These are phyloP conservation scores for Phymorhynchus buccinoides DNA, from an alignment of 1,140 invertebrate genomes.

Conservation along the genomic window DNA sequence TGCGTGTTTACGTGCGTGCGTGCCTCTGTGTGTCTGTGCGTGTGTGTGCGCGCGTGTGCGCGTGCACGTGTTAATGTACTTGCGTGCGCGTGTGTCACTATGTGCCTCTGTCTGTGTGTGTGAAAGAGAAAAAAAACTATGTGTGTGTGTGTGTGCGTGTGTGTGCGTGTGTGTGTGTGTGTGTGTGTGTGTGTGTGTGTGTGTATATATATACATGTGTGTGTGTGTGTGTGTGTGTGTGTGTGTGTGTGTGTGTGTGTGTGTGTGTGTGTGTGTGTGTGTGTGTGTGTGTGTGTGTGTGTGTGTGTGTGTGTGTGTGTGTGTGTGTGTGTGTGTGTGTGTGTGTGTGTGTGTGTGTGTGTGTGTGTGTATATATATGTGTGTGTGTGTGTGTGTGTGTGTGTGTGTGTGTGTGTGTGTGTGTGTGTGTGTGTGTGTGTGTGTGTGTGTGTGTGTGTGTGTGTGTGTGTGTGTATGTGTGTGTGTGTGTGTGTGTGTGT, in stretches of 20 bases:
- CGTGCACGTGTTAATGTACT: not conserved
- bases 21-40: not conserved
- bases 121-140: too few species aligned
- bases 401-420: conserved; percentile 10
- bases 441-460: too few species aligned
- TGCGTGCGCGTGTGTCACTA: not conserved
- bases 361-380: not conserved
- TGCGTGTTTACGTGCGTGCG: too few species aligned
- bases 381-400: conserved; percentile 17
- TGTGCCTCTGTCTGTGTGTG: too few species aligned
- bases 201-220: not conserved
- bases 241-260: conserved; percentile 22
- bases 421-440: not conserved
- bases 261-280: conserved; percentile 24
- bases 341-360: not conserved
- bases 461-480: too few species aligned
- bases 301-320: conserved; percentile 8
- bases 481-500: not conserved
- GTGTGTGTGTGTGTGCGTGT: conserved; percentile 20
- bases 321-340: not conserved
- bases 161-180: conserved; percentile 8
- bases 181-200: conserved; percentile 6
- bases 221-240: conserved; percentile 14
- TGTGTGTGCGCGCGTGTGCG: not conserved
- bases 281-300: conserved; percentile 20